Percentiles rank a stretch among this genome's conserved stretches.
phyloP scores from a whole-genome alignment of 1,140 invertebrate genomes.

The Eriosoma lanigerum region DNA sequence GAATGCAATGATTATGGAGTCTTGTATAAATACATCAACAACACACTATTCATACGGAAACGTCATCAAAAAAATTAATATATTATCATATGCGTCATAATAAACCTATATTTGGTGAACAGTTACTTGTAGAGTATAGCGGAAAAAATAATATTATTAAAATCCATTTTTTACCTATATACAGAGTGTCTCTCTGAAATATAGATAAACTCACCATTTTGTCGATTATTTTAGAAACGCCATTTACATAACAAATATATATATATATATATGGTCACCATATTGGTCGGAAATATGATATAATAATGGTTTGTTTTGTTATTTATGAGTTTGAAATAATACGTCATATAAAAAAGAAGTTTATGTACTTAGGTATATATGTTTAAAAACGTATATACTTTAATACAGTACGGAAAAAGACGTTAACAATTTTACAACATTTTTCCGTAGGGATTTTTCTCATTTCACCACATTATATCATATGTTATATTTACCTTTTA shows the following conservation, averaged over 20 bases:
- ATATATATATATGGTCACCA: too few species aligned
- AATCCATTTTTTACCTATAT: too few species aligned
- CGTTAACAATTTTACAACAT: not conserved
- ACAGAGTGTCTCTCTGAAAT: too few species aligned
- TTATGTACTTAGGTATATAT: too few species aligned
- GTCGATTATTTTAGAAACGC: too few species aligned
- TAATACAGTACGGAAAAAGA: not conserved
- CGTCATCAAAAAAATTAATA: not conserved
- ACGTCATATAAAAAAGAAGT: conserved; percentile 1
- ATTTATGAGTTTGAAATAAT: conserved; percentile 19
- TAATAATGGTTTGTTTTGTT: not conserved
- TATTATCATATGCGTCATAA: too few species aligned
- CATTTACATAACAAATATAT: too few species aligned
- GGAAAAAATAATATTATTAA: conserved; percentile 17
- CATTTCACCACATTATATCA: not conserved
- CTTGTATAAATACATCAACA: conserved; percentile 21
- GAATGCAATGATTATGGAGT: not conserved
- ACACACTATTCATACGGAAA: not conserved
- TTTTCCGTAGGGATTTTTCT: not conserved
- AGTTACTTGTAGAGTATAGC: not conserved
- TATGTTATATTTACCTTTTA: not conserved
- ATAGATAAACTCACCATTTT: too few species aligned
- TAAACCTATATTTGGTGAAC: conserved; percentile 1
- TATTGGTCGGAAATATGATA: too few species aligned
- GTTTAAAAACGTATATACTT: not conserved